Evolutionary conservation across 2,113 vertebrate genomes (phyloP), one percentile per base, ranked within the genome.

Genomic region (Sprattus sprattus): DNA sequence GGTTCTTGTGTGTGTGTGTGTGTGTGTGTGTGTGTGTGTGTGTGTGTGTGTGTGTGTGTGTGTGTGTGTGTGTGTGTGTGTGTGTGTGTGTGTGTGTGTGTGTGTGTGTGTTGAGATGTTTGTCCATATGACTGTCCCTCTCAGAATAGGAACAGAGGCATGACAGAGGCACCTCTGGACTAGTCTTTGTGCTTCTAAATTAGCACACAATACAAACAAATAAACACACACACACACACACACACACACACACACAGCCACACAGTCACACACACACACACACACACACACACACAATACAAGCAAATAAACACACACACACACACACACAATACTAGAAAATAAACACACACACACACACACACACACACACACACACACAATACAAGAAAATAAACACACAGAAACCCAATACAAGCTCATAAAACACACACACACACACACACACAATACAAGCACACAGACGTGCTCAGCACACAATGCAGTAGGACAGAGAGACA

Each of bases 61-160:
- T 39, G 39, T 39, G 39, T 39, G 39, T 39, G 39, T 39, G 39
- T 39, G 39, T 39, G 39, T n/a, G 64, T 71, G 64, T 64, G 64
- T 71, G 64, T 71, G 64, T 71, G 64, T 64, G 60, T 64, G 60
- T 25, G 22, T 64, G 60, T 64, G 60, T 64, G 64, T 71, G 64
- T 71, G 64, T 28, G 25, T 32, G 1, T 52, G 50, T 52, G 13
- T 52, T 18, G 52, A 54, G 4, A 54, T 54, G 52, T 54, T 54
- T 54, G 52, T 15, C 52, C 15, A 54, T 54, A 54, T 54, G 52
- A 54, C 52, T 54, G 52, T 15, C 52, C 13, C 15, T 54, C 52
- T 54, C 52, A 54, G 52, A 54, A 54, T 54, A 54, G 52, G 52
- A 16, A 15, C 13, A 54, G 52, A 13, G 50, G 9, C 16, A 52